Conservation (phyloP, 53 echinoderm and acorn worm species). For the Paracentrotus lividus region DNA sequence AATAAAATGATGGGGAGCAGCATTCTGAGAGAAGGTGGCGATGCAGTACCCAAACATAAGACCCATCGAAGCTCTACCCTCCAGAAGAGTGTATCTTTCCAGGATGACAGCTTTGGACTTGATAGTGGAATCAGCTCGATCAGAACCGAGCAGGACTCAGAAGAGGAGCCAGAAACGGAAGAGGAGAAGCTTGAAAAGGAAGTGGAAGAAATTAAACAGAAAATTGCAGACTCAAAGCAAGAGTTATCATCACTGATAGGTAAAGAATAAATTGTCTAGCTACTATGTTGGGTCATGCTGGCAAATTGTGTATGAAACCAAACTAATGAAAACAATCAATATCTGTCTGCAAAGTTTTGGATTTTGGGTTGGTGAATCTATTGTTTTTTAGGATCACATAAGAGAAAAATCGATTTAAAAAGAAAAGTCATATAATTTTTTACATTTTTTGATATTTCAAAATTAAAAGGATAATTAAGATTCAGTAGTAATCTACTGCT, state of each 20-base stretch:
- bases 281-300: background rate
- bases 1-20: constrained; percentile 83
- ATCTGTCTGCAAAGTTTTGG: background rate
- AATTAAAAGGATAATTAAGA: background rate
- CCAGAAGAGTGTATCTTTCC: constrained; percentile 79
- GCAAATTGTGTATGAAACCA: background rate
- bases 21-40: constrained; percentile 14
- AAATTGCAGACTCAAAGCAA: constrained; percentile 28
- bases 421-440: too few relatives aligned
- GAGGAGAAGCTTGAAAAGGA: constrained; percentile 68
- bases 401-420: background rate
- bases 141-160: constrained; percentile 57
- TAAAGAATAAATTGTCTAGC: background rate
- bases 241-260: constrained; percentile 60
- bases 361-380: background rate
- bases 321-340: background rate
- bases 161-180: constrained; percentile 23
- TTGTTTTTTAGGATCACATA: background rate
- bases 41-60: background rate
- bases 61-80: constrained; percentile 62
- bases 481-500: background rate
- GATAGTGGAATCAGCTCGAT: constrained; percentile 84
- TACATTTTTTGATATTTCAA: background rate
- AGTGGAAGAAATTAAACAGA: constrained; percentile 69
- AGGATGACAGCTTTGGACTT: constrained; percentile 72